phyloP scores from a whole-genome alignment of 2,797 vertebrate species.

The Pseudotriccus pelzelni region DNA sequence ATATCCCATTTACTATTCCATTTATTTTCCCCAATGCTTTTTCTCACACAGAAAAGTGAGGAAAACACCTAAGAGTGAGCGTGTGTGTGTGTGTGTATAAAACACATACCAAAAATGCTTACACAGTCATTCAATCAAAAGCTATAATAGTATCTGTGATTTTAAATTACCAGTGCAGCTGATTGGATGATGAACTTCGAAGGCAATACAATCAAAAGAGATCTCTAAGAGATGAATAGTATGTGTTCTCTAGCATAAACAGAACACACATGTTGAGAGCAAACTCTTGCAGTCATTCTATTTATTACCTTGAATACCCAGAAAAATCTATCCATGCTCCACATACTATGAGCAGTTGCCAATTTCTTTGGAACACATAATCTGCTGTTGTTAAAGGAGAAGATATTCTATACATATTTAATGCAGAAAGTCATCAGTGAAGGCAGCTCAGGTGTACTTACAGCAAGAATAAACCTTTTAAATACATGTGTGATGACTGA shows the following conservation, averaged over 20 bases:
- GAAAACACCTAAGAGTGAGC: not conserved
- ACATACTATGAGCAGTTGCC: not conserved
- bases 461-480: not conserved
- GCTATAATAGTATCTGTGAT: not conserved
- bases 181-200: not conserved
- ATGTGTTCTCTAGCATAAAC: not conserved
- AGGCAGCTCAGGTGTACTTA: not conserved
- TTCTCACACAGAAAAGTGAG: not conserved
- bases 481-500: not conserved
- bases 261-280: not conserved
- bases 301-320: not conserved
- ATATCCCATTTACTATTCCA: not conserved
- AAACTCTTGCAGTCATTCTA: not conserved
- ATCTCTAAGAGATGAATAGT: not conserved
- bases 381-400: not conserved
- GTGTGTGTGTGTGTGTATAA: not conserved
- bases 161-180: not conserved
- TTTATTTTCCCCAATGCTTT: conserved; percentile 2
- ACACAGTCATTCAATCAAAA: not conserved
- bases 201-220: not conserved
- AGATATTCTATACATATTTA: not conserved
- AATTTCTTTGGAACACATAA: not conserved
- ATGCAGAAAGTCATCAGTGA: not conserved
- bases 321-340: not conserved
- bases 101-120: not conserved